A percentile compares a stretch with the other conserved stretches of the same genome.
These are phyloP conservation scores for Drosophila elegans DNA, from an alignment of 1,140 invertebrate species.

Conservation along the genomic window DNA sequence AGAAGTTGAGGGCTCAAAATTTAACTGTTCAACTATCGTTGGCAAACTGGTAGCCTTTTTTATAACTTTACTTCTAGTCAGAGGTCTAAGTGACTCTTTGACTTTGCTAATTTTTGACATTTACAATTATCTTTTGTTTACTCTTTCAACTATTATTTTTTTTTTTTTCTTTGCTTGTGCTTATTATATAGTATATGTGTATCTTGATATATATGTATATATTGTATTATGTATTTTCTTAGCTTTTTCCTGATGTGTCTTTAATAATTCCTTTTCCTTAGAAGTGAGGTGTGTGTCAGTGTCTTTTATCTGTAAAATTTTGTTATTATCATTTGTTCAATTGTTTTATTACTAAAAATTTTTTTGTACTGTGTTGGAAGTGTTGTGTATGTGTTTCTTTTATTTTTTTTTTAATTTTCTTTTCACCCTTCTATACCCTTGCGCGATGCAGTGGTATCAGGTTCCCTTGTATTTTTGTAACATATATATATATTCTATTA, in stretches of 20 bases:
- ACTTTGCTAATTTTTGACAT: constrained; percentile 4
- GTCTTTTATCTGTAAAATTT: too few species aligned
- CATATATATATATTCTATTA: not conserved
- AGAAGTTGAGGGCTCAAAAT: constrained; percentile 8
- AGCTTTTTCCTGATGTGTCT: constrained; percentile 3
- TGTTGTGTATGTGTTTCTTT: not conserved
- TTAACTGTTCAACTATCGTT: constrained; percentile 6
- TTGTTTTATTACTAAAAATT: constrained; percentile 3
- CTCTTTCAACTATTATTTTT: not conserved
- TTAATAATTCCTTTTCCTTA: constrained; percentile 5
- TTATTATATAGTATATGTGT: too few species aligned
- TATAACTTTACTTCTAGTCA: constrained; percentile 6
- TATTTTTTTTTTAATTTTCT: not conserved
- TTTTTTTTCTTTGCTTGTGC: too few species aligned
- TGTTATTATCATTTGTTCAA: constrained; percentile 10
- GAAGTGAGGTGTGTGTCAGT: constrained; percentile 10
- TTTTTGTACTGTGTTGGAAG: constrained; percentile 8
- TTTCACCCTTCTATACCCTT: constrained; percentile 7
- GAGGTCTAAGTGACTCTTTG: constrained; percentile 7
- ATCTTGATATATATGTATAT: too few species aligned
- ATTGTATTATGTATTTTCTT: too few species aligned
- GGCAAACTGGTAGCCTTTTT: constrained; percentile 8
- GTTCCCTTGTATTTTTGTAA: not conserved
- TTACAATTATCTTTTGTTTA: constrained; percentile 6
- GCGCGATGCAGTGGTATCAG: constrained; percentile 11